Evolutionary conservation across 2,797 vertebrate species (phyloP).

Genomic region (Vespertilio murinus): DNA sequence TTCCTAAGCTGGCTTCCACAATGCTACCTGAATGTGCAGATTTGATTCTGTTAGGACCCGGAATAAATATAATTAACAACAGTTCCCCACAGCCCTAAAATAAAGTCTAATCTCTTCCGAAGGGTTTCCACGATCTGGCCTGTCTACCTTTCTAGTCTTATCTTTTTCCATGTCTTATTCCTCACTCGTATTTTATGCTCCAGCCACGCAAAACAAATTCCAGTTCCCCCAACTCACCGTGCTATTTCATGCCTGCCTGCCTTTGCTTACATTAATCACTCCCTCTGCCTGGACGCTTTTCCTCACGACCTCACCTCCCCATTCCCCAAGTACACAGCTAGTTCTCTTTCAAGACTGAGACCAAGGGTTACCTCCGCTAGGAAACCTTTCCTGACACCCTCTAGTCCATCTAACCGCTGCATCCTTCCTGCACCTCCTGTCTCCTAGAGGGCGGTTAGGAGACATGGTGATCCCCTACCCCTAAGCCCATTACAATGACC

Average conservation of each 20-base stretch:
- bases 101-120: neutral
- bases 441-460: neutral
- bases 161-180: neutral
- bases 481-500: neutral
- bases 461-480: neutral
- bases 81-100: neutral
- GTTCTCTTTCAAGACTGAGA: neutral
- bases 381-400: neutral
- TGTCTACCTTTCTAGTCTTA: neutral
- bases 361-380: neutral
- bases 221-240: neutral
- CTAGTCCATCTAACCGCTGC: neutral
- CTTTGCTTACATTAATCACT: neutral
- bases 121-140: neutral
- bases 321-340: neutral
- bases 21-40: neutral
- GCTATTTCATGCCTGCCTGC: constrained; percentile 14
- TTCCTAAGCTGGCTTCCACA: neutral
- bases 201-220: constrained; percentile 34
- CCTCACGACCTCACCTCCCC: neutral
- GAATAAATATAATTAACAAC: constrained; percentile 8
- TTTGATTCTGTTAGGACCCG: neutral
- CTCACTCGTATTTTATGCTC: neutral
- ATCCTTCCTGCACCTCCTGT: too few species aligned
- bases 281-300: neutral